phyloP scores from a whole-genome alignment of 2,113 vertebrate genomes.

The Anhinga rufa region DNA sequence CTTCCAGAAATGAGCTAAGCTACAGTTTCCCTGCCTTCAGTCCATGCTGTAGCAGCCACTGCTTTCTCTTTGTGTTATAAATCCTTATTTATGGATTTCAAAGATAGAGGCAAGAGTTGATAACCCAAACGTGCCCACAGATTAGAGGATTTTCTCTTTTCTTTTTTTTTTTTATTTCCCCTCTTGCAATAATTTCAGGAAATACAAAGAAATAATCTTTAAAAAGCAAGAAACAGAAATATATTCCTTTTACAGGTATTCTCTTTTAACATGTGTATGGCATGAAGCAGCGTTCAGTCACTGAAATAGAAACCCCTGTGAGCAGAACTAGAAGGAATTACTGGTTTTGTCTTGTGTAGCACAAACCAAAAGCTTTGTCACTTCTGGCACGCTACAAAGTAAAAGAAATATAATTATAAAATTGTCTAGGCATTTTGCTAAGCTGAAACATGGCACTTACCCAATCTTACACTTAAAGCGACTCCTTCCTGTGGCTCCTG shows the following conservation, averaged over 20 bases:
- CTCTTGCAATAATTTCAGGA: background rate
- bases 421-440: background rate
- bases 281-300: background rate
- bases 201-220: background rate
- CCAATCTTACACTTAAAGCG: background rate
- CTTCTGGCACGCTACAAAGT: background rate
- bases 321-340: background rate
- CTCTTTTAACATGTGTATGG: background rate
- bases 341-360: background rate
- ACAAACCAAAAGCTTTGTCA: background rate
- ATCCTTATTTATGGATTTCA: background rate
- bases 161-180: background rate
- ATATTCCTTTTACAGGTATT: background rate
- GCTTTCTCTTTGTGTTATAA: background rate
- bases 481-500: background rate
- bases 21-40: background rate
- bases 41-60: background rate
- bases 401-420: background rate
- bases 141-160: background rate
- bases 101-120: background rate
- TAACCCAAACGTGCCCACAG: background rate
- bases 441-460: background rate
- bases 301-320: background rate
- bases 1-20: slow-evolving; percentile 12
- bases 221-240: background rate